phyloP scores from a whole-genome alignment of 2,888 invertebrate species.

The Ornithoptera priamus region DNA sequence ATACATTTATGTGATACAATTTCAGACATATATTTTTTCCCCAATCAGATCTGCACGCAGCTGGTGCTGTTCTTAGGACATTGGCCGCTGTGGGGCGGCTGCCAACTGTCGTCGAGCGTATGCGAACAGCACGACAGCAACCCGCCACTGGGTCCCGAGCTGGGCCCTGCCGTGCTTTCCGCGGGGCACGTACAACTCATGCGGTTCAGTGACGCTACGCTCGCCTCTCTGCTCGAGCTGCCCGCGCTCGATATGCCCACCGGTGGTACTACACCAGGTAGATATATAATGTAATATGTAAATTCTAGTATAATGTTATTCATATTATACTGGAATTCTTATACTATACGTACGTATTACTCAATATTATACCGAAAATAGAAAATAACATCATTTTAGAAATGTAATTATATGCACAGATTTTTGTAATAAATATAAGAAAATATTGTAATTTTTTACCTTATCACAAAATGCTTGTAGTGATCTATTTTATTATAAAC shows the following conservation, averaged over 20 bases:
- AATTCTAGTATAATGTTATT: too few relatives aligned
- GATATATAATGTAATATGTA: not conserved
- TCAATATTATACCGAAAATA: too few relatives aligned
- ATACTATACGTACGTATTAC: too few relatives aligned
- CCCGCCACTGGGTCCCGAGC: conserved; percentile 85
- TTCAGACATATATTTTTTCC: not conserved
- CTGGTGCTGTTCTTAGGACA: conserved; percentile 95
- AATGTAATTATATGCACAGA: too few relatives aligned
- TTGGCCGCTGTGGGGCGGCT: conserved; percentile 96
- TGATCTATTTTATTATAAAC: too few relatives aligned
- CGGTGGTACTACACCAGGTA: conserved; percentile 54
- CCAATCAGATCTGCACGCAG: conserved; percentile 86
- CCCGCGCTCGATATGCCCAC: conserved; percentile 89
- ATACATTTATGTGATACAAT: not conserved
- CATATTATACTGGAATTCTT: too few relatives aligned
- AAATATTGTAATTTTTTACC: too few relatives aligned
- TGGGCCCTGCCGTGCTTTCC: conserved; percentile 89
- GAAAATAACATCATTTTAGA: not conserved
- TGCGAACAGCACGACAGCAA: conserved; percentile 94
- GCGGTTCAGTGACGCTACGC: conserved; percentile 89
- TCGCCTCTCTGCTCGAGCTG: conserved; percentile 93
- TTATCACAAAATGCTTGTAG: too few relatives aligned
- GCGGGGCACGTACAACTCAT: conserved; percentile 93
- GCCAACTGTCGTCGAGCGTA: conserved; percentile 92
- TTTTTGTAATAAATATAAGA: too few relatives aligned